phyloP scores from a whole-genome alignment of 2,113 vertebrate genomes.

The Misgurnus anguillicaudatus region DNA sequence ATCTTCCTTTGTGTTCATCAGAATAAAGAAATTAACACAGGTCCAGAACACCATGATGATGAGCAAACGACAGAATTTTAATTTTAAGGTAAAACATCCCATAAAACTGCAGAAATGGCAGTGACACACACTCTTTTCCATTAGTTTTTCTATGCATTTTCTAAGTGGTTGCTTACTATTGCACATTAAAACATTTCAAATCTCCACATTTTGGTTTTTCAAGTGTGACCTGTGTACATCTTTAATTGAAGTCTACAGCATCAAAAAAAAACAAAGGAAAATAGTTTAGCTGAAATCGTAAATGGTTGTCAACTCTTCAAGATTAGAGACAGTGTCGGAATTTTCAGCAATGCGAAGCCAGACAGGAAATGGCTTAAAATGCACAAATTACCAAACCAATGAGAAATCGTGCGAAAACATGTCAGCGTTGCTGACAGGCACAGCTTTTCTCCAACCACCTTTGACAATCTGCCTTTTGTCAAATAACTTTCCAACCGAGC shows the following conservation, averaged over 20 bases:
- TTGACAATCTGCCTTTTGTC: slow-evolving; percentile 1
- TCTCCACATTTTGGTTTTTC: neutral
- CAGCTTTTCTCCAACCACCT: slow-evolving; percentile 4
- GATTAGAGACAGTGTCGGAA: neutral
- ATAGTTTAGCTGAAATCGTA: neutral
- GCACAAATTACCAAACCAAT: slow-evolving; percentile 1
- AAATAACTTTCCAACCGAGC: slow-evolving; percentile 28
- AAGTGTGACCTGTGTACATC: neutral
- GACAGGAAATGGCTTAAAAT: slow-evolving; percentile 34
- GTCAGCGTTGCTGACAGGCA: slow-evolving; percentile 13
- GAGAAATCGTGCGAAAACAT: slow-evolving; percentile 20
- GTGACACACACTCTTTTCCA: too few species aligned
- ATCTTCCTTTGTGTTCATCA: too few species aligned
- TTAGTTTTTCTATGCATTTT: neutral
- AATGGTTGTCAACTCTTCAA: neutral
- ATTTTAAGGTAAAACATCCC: too few species aligned
- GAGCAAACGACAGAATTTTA: too few species aligned
- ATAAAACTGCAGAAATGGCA: too few species aligned
- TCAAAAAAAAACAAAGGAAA: too few species aligned
- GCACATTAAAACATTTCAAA: neutral
- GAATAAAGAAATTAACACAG: too few species aligned
- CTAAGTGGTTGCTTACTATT: neutral
- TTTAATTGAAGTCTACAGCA: too few species aligned
- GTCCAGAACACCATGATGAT: too few species aligned
- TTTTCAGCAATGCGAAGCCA: neutral